Evolutionary conservation across 2,888 invertebrate species (phyloP).

Genomic region (Cephus pygmeus): DNA sequence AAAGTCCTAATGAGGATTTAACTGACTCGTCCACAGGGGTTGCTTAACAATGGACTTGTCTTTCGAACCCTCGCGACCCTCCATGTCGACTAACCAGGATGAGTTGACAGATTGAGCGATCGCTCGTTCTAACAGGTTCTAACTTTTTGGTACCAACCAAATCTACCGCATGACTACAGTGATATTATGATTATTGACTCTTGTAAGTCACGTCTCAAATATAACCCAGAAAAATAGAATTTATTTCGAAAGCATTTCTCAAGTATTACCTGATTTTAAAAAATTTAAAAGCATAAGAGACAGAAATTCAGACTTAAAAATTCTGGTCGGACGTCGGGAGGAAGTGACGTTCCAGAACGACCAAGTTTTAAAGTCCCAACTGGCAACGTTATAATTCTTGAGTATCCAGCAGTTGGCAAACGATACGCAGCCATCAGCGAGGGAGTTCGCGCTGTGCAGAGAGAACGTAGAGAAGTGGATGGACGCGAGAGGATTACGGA

Average conservation of each 20-base stretch:
- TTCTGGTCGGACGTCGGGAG: not conserved
- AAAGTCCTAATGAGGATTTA: slow-evolving; percentile 55
- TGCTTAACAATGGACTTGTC: slow-evolving; percentile 49
- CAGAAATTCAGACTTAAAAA: not conserved
- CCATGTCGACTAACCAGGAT: slow-evolving; percentile 35
- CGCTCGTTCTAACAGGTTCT: slow-evolving; percentile 39
- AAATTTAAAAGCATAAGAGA: not conserved
- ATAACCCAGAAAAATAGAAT: not conserved
- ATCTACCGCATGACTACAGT: not conserved
- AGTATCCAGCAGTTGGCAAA: not conserved
- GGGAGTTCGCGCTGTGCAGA: not conserved
- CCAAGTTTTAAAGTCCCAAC: not conserved
- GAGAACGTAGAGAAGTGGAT: not conserved
- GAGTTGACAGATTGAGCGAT: slow-evolving; percentile 48
- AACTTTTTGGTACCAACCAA: not conserved
- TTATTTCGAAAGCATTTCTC: too few species aligned
- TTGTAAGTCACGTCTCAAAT: not conserved
- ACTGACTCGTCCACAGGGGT: slow-evolving; percentile 48
- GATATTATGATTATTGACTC: not conserved
- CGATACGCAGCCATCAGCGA: slow-evolving; percentile 1
- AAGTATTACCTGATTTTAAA: not conserved
- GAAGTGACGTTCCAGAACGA: not conserved
- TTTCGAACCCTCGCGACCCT: slow-evolving; percentile 41
- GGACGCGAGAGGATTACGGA: slow-evolving; percentile 11
- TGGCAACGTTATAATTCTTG: not conserved